Conservation (phyloP, 2,888 invertebrate genomes). For the Habrosyne pyritoides region DNA sequence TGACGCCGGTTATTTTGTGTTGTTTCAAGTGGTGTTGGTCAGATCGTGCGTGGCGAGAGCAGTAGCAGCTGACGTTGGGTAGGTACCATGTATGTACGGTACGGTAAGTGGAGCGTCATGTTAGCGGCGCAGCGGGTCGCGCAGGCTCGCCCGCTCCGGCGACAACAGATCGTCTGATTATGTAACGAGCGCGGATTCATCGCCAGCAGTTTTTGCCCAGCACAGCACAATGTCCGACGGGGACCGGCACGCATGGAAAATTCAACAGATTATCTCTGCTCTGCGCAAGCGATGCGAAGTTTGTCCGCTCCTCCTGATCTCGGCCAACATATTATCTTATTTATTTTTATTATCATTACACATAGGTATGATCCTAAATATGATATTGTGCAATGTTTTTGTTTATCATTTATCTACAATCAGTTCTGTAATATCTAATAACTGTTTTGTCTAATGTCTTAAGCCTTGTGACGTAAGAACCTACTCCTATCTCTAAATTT, state of each 20-base stretch:
- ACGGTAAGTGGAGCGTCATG: conserved; percentile 30
- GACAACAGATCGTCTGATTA: conserved; percentile 50
- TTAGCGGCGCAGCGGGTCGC: conserved; percentile 30
- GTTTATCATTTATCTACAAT: background rate
- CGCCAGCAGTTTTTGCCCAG: conserved; percentile 43
- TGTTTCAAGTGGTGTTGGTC: too few species aligned
- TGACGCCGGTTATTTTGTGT: too few species aligned
- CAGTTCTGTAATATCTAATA: too few species aligned
- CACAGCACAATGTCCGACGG: conserved; percentile 33
- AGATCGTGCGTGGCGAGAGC: too few species aligned
- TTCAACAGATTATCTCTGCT: conserved; percentile 60
- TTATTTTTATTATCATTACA: background rate
- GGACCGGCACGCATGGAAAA: conserved; percentile 38
- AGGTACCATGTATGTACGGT: too few species aligned
- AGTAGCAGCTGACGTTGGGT: too few species aligned
- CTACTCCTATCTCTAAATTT: too few species aligned
- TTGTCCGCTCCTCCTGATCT: background rate
- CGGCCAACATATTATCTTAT: conserved; percentile 1
- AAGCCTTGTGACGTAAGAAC: too few species aligned
- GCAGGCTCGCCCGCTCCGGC: conserved; percentile 31
- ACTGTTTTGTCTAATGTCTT: too few species aligned
- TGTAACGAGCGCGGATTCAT: conserved; percentile 58
- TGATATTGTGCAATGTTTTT: background rate
- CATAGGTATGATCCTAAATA: too few species aligned
- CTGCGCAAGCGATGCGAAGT: conserved; percentile 5